A percentile compares a stretch with the other conserved stretches of the same genome.
Evolutionary conservation across 2,888 invertebrate species (phyloP).

Genomic region (Cancer borealis): DNA sequence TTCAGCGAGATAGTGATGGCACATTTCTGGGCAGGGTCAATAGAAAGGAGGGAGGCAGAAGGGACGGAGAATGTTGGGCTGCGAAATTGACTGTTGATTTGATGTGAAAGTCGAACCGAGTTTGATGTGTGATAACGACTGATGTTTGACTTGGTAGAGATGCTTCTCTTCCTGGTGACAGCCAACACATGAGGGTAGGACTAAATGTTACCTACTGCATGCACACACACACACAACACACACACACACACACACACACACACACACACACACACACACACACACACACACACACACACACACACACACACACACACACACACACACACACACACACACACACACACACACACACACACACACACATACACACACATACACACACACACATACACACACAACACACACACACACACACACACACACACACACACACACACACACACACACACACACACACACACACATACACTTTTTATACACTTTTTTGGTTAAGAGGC

Average conservation of each 20-base stretch:
- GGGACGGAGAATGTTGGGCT: neutral
- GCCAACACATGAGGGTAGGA: neutral
- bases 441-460: neutral
- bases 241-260: neutral
- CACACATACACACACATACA: neutral
- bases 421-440: too few relatives aligned
- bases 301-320: neutral
- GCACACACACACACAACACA: neutral
- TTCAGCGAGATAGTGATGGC: neutral
- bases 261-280: too few relatives aligned
- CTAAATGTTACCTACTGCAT: neutral
- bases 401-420: too few relatives aligned
- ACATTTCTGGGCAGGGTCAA: neutral
- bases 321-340: neutral
- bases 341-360: neutral
- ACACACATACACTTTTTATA: neutral
- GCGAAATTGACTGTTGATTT: slow-evolving; percentile 20
- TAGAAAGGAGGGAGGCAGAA: neutral
- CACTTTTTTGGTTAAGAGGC: neutral
- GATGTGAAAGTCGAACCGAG: slow-evolving; percentile 9
- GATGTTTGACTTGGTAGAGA: neutral
- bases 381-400: neutral
- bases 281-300: neutral
- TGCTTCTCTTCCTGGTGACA: neutral
- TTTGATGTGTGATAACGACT: neutral